Percentiles rank a stretch among this genome's conserved stretches.
These are phyloP conservation scores for Dinocampus coccinellae DNA, from an alignment of 2,888 invertebrate genomes.

Conservation along the genomic window DNA sequence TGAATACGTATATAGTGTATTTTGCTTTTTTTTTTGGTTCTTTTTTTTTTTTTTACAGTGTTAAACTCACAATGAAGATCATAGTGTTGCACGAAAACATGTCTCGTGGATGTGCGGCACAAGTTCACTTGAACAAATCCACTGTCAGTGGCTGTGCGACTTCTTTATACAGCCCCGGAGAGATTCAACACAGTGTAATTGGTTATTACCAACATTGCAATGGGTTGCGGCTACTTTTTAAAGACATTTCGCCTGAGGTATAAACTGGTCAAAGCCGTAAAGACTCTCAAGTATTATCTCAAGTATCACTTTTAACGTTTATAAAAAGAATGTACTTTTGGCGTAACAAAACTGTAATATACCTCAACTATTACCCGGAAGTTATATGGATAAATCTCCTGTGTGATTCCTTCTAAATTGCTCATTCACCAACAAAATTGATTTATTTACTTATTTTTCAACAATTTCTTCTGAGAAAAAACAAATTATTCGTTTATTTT, in stretches of 20 bases:
- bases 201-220: slow-evolving; percentile 51
- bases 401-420: slow-evolving; percentile 33
- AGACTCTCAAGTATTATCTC: slow-evolving; percentile 52
- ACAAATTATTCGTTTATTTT: slow-evolving; percentile 5
- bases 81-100: slow-evolving; percentile 35
- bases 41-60: too few species aligned
- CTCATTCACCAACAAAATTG: slow-evolving; percentile 14
- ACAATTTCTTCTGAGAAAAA: slow-evolving; percentile 24
- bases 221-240: slow-evolving; percentile 58
- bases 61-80: slow-evolving; percentile 59
- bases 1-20: too few species aligned
- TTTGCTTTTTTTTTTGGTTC: too few species aligned
- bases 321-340: slow-evolving; percentile 51
- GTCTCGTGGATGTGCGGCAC: slow-evolving; percentile 51
- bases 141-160: slow-evolving; percentile 56
- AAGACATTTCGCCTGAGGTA: slow-evolving; percentile 60
- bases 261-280: slow-evolving; percentile 50
- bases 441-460: neutral
- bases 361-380: slow-evolving; percentile 52
- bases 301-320: slow-evolving; percentile 41
- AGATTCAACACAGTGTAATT: slow-evolving; percentile 55
- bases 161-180: slow-evolving; percentile 60
- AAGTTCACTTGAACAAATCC: slow-evolving; percentile 61
- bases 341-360: slow-evolving; percentile 49
- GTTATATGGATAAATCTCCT: slow-evolving; percentile 37